Base-by-base conservation (phyloP, 1,140 invertebrate species). In the Protaetia brevitarsis region DNA sequence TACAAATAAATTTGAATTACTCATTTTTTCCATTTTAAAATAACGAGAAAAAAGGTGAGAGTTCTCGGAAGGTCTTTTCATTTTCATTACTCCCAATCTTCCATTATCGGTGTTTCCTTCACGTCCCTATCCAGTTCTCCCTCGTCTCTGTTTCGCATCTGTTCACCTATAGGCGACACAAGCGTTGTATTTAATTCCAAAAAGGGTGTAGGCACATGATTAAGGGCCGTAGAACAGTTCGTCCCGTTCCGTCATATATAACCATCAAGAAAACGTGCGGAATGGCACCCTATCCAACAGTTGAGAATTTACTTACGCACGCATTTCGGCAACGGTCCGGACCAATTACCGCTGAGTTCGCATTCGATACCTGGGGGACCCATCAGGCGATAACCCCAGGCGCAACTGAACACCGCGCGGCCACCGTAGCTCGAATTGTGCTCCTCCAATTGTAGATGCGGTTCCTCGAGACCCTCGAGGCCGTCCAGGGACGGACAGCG, bases 371-470 rank as follows among this genome's bases (percentile, higher is more conserved):
- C 88, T 1, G 88, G 85, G 23, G 85, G 79, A 5, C 92, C 92
- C 29, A 82, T 82, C 23, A 94, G 82, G 65, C 84, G 82, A 75
- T 93, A 91, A 36, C 92, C 92, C 86, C 89, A 92, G 63, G 91
- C 85, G 74, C 93, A 95, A 56, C 86, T 85, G 79, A 94, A 94
- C 21, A 89, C 82, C 3, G 88, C 90, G 61, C 85, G 82, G n/a
- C 89, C 85, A 2, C 84, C 84, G 66, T 84, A 87, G 45, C 80
- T 87, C 59, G 85, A 84, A 75, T 88, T 88, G 74, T 86, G 82
- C 41, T 86, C 82, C 26, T 85, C 75, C n/a, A 88, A 69, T 60
- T 82, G 81, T 3, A 89, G 76, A 70, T 84, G 76, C 23, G 76
- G 75, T 63, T 86, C 80, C 26, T 82, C 72, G 13, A 80, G 82